Percentiles rank a stretch among this genome's conserved stretches.
Evolutionary conservation across 2,888 invertebrate species (phyloP).

Genomic region (Rosalia funebris): DNA sequence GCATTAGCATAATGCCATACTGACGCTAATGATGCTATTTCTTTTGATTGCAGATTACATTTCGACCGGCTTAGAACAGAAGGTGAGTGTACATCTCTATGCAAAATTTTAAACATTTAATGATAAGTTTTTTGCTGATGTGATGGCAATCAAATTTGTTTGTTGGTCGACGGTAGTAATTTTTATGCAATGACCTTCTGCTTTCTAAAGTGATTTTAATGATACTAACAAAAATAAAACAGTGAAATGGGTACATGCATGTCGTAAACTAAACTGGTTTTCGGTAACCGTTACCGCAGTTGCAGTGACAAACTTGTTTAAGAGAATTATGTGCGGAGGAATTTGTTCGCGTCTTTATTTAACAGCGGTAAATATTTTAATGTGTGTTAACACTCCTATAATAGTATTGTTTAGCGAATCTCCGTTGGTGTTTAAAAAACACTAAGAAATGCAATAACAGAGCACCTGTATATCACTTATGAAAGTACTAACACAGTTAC

Average conservation of each 20-base stretch:
- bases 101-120: constrained; percentile 17
- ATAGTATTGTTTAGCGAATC: no score
- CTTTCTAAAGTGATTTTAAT: constrained; percentile 32
- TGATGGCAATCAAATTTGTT: constrained; percentile 9
- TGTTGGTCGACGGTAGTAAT: constrained; percentile 1
- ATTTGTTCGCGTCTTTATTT: constrained; percentile 1
- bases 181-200: constrained; percentile 4
- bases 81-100: constrained; percentile 9
- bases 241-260: constrained; percentile 30
- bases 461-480: no score
- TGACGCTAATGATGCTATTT: constrained; percentile 3
- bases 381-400: no score
- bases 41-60: constrained; percentile 10
- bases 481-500: no score
- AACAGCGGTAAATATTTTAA: no score
- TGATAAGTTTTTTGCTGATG: constrained; percentile 18
- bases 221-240: constrained; percentile 27
- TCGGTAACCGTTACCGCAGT: neutral
- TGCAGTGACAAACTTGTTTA: constrained; percentile 16
- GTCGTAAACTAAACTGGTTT: constrained; percentile 12
- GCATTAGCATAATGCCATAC: neutral
- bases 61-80: constrained; percentile 11
- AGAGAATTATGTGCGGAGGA: neutral
- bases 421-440: no score
- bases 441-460: no score